These are phyloP conservation scores for Zosterops pallidus DNA, from an alignment of 2,113 vertebrate genomes.

Conservation along the genomic window DNA sequence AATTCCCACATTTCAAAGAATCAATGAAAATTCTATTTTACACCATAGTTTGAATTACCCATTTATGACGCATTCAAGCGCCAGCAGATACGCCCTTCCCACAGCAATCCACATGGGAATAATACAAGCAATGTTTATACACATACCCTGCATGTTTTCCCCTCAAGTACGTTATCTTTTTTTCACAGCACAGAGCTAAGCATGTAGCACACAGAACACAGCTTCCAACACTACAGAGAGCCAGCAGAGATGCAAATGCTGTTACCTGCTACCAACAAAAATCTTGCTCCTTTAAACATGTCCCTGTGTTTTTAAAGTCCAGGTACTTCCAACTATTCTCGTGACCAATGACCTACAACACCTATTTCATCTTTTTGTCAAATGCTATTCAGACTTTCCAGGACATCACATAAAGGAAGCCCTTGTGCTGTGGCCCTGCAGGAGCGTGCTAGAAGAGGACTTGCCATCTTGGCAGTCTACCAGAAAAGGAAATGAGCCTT, in stretches of 20 bases:
- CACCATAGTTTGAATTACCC: not conserved
- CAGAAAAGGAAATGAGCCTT: not conserved
- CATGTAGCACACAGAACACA: not conserved
- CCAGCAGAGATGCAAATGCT: not conserved
- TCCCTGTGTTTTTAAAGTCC: not conserved
- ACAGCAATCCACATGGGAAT: not conserved
- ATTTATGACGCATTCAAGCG: not conserved
- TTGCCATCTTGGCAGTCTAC: not conserved
- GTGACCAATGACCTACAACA: not conserved
- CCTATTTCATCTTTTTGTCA: not conserved
- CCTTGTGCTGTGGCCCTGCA: not conserved
- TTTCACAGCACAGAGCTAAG: not conserved
- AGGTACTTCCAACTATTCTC: not conserved
- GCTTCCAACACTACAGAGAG: not conserved
- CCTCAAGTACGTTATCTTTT: not conserved
- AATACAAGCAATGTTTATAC: not conserved
- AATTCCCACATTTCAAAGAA: not conserved
- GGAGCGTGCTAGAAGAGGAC: not conserved
- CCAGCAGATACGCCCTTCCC: not conserved
- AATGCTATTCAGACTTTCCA: not conserved
- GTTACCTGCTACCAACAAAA: not conserved
- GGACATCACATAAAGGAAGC: not conserved
- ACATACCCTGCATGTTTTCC: not conserved
- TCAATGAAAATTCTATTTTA: not conserved
- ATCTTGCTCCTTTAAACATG: not conserved